Percentiles rank a stretch among this genome's conserved stretches.
phyloP scores from a whole-genome alignment of 2,797 vertebrate species.

The Orientallactaga sibirica region DNA sequence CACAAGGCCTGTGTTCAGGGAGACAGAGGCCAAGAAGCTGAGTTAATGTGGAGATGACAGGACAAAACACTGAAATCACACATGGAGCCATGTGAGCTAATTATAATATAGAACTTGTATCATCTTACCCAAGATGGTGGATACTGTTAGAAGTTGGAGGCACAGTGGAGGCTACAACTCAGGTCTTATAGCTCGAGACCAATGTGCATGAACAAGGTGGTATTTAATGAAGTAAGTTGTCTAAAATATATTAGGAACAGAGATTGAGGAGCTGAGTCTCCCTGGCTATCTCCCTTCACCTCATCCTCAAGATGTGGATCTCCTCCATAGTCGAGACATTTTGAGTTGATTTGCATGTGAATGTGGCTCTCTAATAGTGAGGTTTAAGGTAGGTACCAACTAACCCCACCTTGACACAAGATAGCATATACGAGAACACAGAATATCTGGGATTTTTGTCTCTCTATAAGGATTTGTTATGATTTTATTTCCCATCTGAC shows the following conservation, averaged over 20 bases:
- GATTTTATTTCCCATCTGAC: background rate
- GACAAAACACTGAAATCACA: background rate
- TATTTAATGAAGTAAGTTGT: background rate
- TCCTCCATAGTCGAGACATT: background rate
- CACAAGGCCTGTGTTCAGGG: slow-evolving; percentile 92
- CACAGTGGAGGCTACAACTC: background rate
- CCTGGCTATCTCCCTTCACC: background rate
- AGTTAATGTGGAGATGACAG: background rate
- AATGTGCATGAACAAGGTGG: background rate
- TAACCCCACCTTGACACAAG: background rate
- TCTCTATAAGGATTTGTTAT: background rate
- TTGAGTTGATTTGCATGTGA: background rate
- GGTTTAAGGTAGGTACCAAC: background rate
- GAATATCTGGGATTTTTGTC: background rate
- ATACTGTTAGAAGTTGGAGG: background rate
- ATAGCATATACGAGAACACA: background rate
- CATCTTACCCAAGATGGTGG: background rate
- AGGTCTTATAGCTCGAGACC: background rate
- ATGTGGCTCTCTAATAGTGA: background rate
- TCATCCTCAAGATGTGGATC: background rate
- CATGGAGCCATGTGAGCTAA: background rate
- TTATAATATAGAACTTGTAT: background rate
- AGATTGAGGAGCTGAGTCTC: background rate
- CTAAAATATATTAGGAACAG: background rate
- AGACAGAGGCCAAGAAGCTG: background rate